Percentiles rank a stretch among this genome's conserved stretches.
Conservation (phyloP, 2,113 vertebrate species). For the Cyphomyrus discorhynchus region DNA sequence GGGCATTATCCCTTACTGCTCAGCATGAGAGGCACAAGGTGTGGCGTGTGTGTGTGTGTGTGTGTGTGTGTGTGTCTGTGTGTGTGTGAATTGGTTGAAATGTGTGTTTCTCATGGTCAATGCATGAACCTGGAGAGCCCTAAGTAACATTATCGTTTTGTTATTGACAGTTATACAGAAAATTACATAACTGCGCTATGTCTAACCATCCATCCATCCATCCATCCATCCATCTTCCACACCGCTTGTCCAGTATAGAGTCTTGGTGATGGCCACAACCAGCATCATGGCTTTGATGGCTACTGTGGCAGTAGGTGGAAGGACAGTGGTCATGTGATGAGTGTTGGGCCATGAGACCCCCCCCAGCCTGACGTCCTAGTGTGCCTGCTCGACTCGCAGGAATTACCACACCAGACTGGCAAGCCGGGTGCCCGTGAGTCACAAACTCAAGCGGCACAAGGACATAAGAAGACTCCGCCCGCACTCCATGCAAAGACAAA, state of each 20-base stretch:
- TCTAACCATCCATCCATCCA: neutral
- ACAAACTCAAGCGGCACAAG: neutral
- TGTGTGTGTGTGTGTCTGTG: neutral
- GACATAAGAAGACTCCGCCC: neutral
- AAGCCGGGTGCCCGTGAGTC: neutral
- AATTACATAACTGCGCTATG: neutral
- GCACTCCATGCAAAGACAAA: neutral
- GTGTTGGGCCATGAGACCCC: neutral
- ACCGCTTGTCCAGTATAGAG: neutral
- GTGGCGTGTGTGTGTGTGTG: no score
- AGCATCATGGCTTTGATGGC: neutral
- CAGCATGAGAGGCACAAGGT: neutral
- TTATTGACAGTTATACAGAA: neutral
- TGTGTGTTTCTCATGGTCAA: neutral
- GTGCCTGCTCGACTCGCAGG: neutral
- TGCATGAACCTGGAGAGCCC: neutral
- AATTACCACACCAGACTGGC: neutral
- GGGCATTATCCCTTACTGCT: neutral
- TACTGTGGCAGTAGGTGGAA: neutral
- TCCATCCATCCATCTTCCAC: neutral
- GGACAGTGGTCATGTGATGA: constrained; percentile 12
- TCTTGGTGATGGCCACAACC: neutral
- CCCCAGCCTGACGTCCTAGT: neutral
- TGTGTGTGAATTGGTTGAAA: neutral
- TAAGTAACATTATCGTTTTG: neutral